Conservation (phyloP, 2,888 invertebrate genomes). For the Silvanus unidentatus region DNA sequence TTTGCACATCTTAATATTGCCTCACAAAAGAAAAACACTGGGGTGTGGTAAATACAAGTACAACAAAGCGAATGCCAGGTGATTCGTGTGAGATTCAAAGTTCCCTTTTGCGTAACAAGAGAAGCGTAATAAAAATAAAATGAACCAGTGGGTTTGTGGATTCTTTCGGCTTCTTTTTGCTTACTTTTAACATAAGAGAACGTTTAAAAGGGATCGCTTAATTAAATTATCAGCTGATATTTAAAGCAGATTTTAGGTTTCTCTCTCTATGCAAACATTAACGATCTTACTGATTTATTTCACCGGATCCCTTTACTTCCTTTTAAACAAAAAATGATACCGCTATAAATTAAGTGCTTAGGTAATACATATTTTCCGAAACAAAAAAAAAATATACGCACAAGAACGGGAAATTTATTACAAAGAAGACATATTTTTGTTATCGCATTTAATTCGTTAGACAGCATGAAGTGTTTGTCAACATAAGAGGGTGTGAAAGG, state of each 20-base stretch:
- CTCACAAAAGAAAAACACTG: too few species aligned
- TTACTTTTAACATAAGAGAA: slow-evolving; percentile 33
- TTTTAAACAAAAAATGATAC: too few species aligned
- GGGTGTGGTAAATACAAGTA: background rate
- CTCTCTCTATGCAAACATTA: slow-evolving; percentile 2
- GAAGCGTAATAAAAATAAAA: slow-evolving; percentile 39
- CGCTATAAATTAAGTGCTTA: too few species aligned
- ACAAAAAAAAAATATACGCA: too few species aligned
- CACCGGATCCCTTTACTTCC: too few species aligned
- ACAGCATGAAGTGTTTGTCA: slow-evolving; percentile 39
- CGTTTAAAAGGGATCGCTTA: slow-evolving; percentile 43
- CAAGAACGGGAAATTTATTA: too few species aligned
- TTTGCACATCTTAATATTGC: too few species aligned
- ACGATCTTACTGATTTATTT: too few species aligned
- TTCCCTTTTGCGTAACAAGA: slow-evolving; percentile 23
- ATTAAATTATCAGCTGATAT: slow-evolving; percentile 49
- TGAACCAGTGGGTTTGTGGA: slow-evolving; percentile 27
- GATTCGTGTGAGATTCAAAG: slow-evolving; percentile 31
- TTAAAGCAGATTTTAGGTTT: slow-evolving; percentile 37
- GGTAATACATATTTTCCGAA: too few species aligned
- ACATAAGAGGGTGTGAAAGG: slow-evolving; percentile 29
- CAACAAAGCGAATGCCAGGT: slow-evolving; percentile 31
- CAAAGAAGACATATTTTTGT: slow-evolving; percentile 5
- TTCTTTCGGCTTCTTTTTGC: slow-evolving; percentile 38
- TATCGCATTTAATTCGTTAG: slow-evolving; percentile 36